Base-by-base conservation (phyloP, 2,113 vertebrate species). In the Anhinga anhinga region DNA sequence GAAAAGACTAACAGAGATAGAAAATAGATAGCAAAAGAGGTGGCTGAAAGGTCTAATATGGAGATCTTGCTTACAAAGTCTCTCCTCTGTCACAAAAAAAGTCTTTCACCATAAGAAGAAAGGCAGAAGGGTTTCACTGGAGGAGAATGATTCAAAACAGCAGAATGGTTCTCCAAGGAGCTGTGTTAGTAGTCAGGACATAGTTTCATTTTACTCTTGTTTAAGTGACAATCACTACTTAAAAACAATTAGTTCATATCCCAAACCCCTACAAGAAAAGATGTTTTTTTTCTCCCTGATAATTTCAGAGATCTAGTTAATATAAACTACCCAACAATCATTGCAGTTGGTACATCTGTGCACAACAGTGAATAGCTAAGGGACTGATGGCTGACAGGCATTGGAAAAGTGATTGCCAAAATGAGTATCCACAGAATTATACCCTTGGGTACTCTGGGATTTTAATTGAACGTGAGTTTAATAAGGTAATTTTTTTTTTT, bases 261-360 rank as follows among this genome's bases (percentile, higher is more conserved):
- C 3, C 22, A 55, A 38, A 7, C 1, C 0, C 1, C 3, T n/a
- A 19, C 5, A 17, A 47, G 30, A 78, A 40, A 49, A 36, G 2
- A 27, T 10, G 1, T 0, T 27, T 7, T 21, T 82, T 55, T 13
- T 23, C 9, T 27, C 18, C 3, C 3, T 16, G 6, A 15, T 34
- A 38, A 44, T 58, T 73, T 86, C 49, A 82, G 55, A 65, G 38
- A 38, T 18, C 4, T 4, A 6, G 7, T 29, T 95, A 45, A 44
- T 63, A 72, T 18, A 38, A 72, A 29, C 7, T n/a, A 15, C 7
- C 11, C 10, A 62, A 30, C 4, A 70, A 13, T 4, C 2, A 58
- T 15, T 88, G 9, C 30, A 62, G 8, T 22, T 65, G 30, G 18
- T 59, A n/a, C 23, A 52, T 42, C 38, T 85, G 25, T 74, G 38